Evolutionary conservation across 2,113 vertebrate species (phyloP).

Genomic region (Nothoprocta pentlandii): DNA sequence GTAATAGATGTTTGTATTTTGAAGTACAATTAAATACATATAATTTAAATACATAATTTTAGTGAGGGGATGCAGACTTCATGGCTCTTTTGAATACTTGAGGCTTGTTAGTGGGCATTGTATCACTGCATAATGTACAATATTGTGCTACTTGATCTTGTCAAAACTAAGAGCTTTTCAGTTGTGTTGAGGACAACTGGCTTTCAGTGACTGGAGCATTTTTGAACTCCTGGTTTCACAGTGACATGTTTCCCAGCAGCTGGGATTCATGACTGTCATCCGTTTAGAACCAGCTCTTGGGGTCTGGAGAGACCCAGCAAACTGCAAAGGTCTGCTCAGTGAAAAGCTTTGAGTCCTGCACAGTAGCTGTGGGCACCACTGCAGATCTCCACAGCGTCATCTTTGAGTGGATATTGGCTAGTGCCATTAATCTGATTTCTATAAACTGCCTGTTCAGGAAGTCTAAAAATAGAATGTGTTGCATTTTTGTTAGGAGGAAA

Average conservation of each 20-base stretch:
- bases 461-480: not conserved
- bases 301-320: not conserved
- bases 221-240: not conserved
- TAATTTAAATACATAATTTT: not conserved
- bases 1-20: not conserved
- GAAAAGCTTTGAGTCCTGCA: not conserved
- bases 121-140: not conserved
- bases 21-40: not conserved
- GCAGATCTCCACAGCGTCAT: not conserved
- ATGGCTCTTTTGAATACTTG: not conserved
- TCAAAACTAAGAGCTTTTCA: not conserved
- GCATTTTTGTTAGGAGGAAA: not conserved
- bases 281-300: not conserved
- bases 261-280: not conserved
- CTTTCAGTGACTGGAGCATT: not conserved
- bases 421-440: not conserved
- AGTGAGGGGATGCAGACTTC: rapidly evolving
- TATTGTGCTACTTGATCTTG: not conserved
- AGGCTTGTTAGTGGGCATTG: not conserved
- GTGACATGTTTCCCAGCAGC: not conserved
- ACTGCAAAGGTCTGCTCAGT: not conserved
- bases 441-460: not conserved
- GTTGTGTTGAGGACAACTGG: rapidly evolving
- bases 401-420: not conserved
- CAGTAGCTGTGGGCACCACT: rapidly evolving